Base-by-base conservation (phyloP, 1,140 invertebrate species). In the Drepana arcuata region DNA sequence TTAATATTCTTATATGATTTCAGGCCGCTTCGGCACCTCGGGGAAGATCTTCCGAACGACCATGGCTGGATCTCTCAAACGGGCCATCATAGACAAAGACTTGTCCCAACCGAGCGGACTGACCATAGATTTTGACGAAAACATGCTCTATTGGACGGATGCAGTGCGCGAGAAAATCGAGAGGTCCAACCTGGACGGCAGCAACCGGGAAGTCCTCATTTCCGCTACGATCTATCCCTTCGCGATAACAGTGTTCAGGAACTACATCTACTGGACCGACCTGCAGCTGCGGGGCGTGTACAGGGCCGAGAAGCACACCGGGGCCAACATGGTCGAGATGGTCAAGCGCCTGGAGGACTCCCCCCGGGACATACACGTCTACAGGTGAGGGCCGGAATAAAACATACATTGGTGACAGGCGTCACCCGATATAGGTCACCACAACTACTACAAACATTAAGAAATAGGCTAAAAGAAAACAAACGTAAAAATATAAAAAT, bases 261-360 rank as follows among this genome's bases (percentile, higher is more conserved):
- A 95, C 60, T 96, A 95, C 67, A 97, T 99, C 30, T 99, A 98
- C 73, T 98, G 97, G 95, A 99, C 97, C 0, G 98, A 99, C 79
- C 86, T 99, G 18, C 96, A 97, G 66, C 71, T 98, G 0, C 85
- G 95, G 14, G 97, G 97, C 1, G 95, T 99, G 0, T 99, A 97
- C 61, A 84, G 97, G 34, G 97, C 97, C 0, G 95, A 99, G 59
- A 99, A 99, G 77, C 94, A 98, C 52, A 99, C 97, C 0, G 97
- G 98, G 3, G 93, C 93, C 1, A 93, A 96, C 52, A 95, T 97
- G 89, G 87, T 96, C 4, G 95, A 97, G 68, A 92, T 99, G 85
- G 95, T 97, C 0, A 95, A 95, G 69, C 87, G 95, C 5, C 80
- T 97, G 7, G 96, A 95, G 67, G 93, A 96, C 69, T 94, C 92